Percentiles rank a stretch among this genome's conserved stretches.
These are phyloP conservation scores for Leptinotarsa defecta DNA, from an alignment of 1,140 invertebrate species.

Conservation along the genomic window DNA sequence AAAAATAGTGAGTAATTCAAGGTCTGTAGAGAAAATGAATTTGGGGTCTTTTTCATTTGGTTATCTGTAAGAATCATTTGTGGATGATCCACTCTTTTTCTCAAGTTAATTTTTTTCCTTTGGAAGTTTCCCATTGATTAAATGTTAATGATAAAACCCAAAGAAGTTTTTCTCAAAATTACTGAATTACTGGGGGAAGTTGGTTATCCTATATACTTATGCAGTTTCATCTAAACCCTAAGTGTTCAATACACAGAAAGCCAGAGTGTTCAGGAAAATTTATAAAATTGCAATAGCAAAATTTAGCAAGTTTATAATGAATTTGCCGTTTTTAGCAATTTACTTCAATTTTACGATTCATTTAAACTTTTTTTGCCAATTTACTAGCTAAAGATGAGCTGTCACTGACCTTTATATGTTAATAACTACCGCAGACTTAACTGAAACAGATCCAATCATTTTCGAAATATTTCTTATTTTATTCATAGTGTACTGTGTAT, in stretches of 20 bases:
- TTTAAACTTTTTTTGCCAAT: neutral
- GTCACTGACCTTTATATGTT: conserved; percentile 1
- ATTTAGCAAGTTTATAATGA: neutral
- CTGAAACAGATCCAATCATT: neutral
- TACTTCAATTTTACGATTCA: neutral
- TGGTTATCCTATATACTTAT: too few species aligned
- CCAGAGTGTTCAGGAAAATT: conserved; percentile 1
- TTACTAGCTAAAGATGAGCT: conserved; percentile 17
- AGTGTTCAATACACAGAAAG: conserved; percentile 6
- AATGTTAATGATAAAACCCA: too few species aligned
- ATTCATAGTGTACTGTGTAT: too few species aligned
- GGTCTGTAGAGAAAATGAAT: too few species aligned
- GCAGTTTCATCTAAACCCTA: neutral
- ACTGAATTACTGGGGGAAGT: too few species aligned
- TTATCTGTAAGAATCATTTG: too few species aligned
- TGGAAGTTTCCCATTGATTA: too few species aligned
- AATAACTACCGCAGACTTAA: neutral
- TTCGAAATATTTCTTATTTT: neutral
- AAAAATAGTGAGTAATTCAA: too few species aligned
- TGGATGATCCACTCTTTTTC: too few species aligned
- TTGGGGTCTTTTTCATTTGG: too few species aligned
- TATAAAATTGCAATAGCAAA: conserved; percentile 10
- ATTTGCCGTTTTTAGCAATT: neutral
- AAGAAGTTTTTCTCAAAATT: too few species aligned
- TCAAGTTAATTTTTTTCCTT: too few species aligned